These are phyloP conservation scores for Patagioenas fasciata DNA, from an alignment of 2,113 vertebrate genomes.

Conservation along the genomic window DNA sequence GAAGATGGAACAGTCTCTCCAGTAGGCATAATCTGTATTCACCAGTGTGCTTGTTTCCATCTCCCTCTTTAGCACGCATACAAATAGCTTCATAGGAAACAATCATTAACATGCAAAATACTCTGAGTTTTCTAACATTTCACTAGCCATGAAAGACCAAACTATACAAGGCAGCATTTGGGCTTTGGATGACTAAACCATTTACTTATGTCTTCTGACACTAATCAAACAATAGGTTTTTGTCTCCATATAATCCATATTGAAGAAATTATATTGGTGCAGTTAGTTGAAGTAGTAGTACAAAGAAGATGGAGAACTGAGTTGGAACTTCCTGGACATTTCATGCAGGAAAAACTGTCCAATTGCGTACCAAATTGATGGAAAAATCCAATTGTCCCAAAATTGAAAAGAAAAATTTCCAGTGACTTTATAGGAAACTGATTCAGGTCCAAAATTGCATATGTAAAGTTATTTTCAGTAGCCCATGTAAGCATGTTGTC, in stretches of 20 bases:
- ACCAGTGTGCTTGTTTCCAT: not conserved
- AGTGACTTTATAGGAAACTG: not conserved
- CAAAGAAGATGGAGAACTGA: not conserved
- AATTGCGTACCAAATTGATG: not conserved
- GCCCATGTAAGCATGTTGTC: accelerated
- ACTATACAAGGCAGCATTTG: not conserved
- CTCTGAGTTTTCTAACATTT: not conserved
- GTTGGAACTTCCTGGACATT: not conserved
- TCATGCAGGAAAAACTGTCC: accelerated
- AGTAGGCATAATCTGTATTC: not conserved
- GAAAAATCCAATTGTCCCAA: not conserved
- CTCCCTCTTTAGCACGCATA: not conserved
- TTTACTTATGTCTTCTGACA: not conserved
- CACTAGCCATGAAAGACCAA: not conserved
- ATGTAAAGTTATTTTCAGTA: not conserved
- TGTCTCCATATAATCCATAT: not conserved
- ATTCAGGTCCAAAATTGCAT: not conserved
- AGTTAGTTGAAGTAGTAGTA: not conserved
- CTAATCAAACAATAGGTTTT: not conserved
- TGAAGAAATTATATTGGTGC: not conserved
- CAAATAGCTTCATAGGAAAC: not conserved
- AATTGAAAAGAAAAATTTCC: not conserved
- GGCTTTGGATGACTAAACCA: not conserved
- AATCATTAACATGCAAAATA: not conserved
- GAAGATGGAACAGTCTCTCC: not conserved